These are phyloP conservation scores for Rhea americana DNA, from an alignment of 2,113 vertebrate species.

Conservation along the genomic window DNA sequence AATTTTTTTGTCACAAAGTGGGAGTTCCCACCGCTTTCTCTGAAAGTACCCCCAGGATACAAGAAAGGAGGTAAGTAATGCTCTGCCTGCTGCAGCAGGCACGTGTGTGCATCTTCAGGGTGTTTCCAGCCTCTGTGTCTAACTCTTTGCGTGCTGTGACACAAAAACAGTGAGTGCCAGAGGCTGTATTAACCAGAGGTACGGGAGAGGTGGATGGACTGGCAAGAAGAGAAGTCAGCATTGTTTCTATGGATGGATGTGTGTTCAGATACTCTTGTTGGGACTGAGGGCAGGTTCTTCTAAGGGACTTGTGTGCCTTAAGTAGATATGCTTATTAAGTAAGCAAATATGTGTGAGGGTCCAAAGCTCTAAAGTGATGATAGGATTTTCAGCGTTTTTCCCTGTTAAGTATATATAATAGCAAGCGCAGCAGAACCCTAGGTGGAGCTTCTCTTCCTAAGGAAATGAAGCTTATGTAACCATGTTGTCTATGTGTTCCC, in stretches of 20 bases:
- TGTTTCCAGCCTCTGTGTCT: background rate
- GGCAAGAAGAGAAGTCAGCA: background rate
- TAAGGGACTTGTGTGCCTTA: accelerated
- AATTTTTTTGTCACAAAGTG: background rate
- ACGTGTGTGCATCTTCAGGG: accelerated
- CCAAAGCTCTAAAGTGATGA: background rate
- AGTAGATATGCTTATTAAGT: background rate
- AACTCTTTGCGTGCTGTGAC: too few species aligned
- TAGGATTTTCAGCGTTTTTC: background rate
- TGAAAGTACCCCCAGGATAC: background rate
- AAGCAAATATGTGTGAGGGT: accelerated
- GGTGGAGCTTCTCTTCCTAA: background rate
- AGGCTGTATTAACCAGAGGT: background rate
- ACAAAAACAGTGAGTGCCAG: accelerated
- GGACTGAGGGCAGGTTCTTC: background rate
- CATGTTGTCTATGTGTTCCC: background rate
- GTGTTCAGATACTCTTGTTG: accelerated
- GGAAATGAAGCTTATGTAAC: constrained; percentile 19
- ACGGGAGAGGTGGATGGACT: background rate
- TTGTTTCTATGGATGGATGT: accelerated
- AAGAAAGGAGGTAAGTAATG: accelerated
- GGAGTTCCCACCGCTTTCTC: background rate
- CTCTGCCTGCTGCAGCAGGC: accelerated
- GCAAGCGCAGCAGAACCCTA: background rate
- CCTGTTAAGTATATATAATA: background rate